Base-by-base conservation (phyloP, 2,113 vertebrate genomes). In the Hemicordylus capensis region DNA sequence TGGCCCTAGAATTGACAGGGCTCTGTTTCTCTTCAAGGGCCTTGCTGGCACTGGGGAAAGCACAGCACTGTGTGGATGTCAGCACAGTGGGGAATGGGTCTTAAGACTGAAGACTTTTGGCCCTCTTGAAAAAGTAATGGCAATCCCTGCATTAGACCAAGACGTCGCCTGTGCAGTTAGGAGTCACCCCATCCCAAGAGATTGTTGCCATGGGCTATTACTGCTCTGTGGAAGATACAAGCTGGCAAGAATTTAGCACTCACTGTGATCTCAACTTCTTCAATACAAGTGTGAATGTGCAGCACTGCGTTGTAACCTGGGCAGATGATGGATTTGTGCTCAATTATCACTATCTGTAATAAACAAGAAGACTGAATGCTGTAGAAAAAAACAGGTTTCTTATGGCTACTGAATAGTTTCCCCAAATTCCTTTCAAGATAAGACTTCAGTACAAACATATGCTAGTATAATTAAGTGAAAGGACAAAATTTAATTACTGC, bases 261-360 rank as follows among this genome's bases (percentile, higher is more conserved):
- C 95, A 99, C 99, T 93, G 98, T 97, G 95, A 99, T 99, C 95
- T 99, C 98, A 59, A 99, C 98, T 96, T 99, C 99, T 96, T 99
- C 99, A 81, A 99, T 99, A 95, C 98, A 99, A 93, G 98, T 99
- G 93, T 99, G 99, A 94, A 99, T 99, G 95, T 99, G 99, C 92
- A 99, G 97, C 90, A 99, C 98, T 89, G 98, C 99, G 90, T 99
- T 99, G 92, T 99, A 99, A 93, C 98, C 98, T 79, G 99, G 99
- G 95, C 99, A 99, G 94, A 99, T 99, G 96, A 99, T 99, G 91
- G 99, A 99, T 95, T 99, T 99, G 97, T 99, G 98, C 96, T 99
- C 99, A 92, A 99, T 99, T 94, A 99, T 99, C 94, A 99, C 98
- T 92, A 99, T 99, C 98, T 99, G 95, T 76, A 96, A 95, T 95